Conservation (phyloP, 2,113 vertebrate species). For the Diadophis punctatus region DNA sequence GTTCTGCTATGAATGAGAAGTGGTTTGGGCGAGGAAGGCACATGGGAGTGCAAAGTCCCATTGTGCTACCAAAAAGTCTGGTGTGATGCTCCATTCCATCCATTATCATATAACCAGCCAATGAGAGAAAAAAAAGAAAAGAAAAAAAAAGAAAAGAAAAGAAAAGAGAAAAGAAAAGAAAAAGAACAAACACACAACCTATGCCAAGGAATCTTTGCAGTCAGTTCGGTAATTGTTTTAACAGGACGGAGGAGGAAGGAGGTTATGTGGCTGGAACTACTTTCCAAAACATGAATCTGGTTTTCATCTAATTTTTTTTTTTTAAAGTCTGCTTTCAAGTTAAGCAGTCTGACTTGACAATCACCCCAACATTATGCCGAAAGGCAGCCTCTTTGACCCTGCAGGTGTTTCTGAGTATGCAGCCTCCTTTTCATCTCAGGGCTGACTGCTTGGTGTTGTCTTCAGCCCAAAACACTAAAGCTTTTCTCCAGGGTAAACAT, state of each 20-base stretch:
- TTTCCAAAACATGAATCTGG: slow-evolving; percentile 4
- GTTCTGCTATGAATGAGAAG: neutral
- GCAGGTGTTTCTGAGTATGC: slow-evolving; percentile 19
- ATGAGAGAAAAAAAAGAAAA: neutral
- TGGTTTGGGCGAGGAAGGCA: neutral
- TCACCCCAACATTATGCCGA: neutral
- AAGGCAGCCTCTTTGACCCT: slow-evolving; percentile 7
- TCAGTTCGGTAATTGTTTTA: neutral
- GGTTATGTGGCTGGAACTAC: neutral
- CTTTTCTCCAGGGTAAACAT: slow-evolving; percentile 3
- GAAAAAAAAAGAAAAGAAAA: too few species aligned
- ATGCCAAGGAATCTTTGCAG: neutral
- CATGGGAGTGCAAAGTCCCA: neutral
- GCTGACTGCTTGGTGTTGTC: neutral
- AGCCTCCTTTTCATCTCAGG: neutral
- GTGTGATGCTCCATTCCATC: neutral
- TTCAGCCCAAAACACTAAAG: neutral
- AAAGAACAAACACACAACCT: neutral
- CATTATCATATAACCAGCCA: neutral
- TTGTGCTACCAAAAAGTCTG: neutral
- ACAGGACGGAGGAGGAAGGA: neutral
- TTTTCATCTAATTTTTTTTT: neutral
- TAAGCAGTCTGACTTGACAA: neutral
- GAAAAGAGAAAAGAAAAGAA: neutral
- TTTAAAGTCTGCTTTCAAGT: neutral